Conservation (phyloP, 2,113 vertebrate species). For the Danio rerio region GRCz12tu NC_133195.1:32757001-32757500, state of each 20-base stretch:
- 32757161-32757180: constrained; percentile 48
- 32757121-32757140: constrained; percentile 41
- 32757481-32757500: background rate
- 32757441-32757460: background rate
- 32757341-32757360: background rate
- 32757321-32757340: constrained; percentile 14
- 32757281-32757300: background rate
- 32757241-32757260: constrained; percentile 3
- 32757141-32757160: constrained; percentile 34
- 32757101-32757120: constrained; percentile 34
- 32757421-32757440: background rate
- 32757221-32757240: background rate
- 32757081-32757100: constrained; percentile 48
- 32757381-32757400: background rate
- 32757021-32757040: constrained; percentile 40
- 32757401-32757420: background rate
- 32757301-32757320: constrained; percentile 8
- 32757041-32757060: constrained; percentile 57
- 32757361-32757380: background rate
- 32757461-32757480: background rate
- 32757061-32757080: constrained; percentile 58
- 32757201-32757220: background rate
- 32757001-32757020: constrained; percentile 59
- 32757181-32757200: constrained; percentile 26
- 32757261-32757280: background rate